These are phyloP conservation scores for Parotocinclus haroldoi DNA, from an alignment of 2,797 vertebrate species.

Conservation along the genomic window DNA sequence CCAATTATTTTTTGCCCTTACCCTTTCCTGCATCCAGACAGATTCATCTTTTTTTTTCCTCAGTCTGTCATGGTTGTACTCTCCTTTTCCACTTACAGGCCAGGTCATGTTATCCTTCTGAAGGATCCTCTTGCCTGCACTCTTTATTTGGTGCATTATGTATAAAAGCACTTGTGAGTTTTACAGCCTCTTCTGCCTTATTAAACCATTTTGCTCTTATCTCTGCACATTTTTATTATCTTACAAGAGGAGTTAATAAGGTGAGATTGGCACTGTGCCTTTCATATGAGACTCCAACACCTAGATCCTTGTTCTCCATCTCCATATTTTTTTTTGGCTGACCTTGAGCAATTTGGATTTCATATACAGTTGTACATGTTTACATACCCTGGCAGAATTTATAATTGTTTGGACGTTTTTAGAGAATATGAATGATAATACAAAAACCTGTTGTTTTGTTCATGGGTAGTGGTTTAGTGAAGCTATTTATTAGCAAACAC, in stretches of 20 bases:
- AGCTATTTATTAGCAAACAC: too few species aligned
- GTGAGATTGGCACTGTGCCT: conserved; percentile 31
- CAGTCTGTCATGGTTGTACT: conserved; percentile 5
- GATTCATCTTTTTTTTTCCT: conserved; percentile 7
- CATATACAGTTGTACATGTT: too few species aligned
- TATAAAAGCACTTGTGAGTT: conserved; percentile 67
- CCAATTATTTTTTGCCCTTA: conserved; percentile 47
- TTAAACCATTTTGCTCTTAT: conserved; percentile 46
- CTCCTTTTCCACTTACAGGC: conserved; percentile 25
- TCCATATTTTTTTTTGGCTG: background rate
- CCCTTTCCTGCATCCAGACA: conserved; percentile 14
- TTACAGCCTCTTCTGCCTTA: conserved; percentile 47
- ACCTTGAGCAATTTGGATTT: conserved; percentile 1
- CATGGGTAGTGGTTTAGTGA: too few species aligned
- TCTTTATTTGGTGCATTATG: conserved; percentile 67
- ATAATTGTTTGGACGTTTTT: too few species aligned
- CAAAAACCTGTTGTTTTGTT: too few species aligned
- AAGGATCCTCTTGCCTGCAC: conserved; percentile 62
- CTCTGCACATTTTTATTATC: conserved; percentile 35
- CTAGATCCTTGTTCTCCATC: background rate
- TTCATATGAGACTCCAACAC: conserved; percentile 14
- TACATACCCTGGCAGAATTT: too few species aligned
- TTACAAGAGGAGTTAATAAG: conserved; percentile 45
- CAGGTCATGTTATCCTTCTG: conserved; percentile 66
- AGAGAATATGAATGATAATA: too few species aligned